A percentile compares a stretch with the other conserved stretches of the same genome.
Evolutionary conservation across 2,888 invertebrate species (phyloP).

Genomic region (Lasius fuliginosus): DNA sequence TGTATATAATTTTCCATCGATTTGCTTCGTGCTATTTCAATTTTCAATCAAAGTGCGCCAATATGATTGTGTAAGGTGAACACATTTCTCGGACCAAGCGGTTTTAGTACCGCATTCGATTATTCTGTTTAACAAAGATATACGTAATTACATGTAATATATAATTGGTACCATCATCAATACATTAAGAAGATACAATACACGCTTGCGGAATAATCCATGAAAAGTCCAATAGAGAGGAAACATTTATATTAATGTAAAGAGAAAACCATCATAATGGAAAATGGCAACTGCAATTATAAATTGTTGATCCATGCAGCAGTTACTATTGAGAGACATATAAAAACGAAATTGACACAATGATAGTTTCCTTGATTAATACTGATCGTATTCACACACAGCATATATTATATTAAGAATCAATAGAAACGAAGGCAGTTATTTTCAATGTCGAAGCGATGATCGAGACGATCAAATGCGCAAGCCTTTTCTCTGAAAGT

Average conservation of each 20-base stretch:
- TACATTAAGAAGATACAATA: slow-evolving; percentile 13
- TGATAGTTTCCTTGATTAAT: not conserved
- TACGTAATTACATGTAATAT: not conserved
- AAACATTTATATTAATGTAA: not conserved
- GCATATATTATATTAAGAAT: not conserved
- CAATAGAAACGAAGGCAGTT: slow-evolving; percentile 14
- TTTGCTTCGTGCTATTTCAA: not conserved
- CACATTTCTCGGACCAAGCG: slow-evolving; percentile 44
- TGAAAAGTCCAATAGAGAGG: not conserved
- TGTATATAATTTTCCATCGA: not conserved
- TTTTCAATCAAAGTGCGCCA: slow-evolving; percentile 20
- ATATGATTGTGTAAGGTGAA: slow-evolving; percentile 4
- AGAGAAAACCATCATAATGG: not conserved
- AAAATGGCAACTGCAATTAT: not conserved
- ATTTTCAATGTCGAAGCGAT: slow-evolving; percentile 11
- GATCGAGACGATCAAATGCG: slow-evolving; percentile 29
- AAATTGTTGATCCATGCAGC: not conserved
- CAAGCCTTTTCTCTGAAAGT: slow-evolving; percentile 49
- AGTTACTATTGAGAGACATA: not conserved
- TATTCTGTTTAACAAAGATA: slow-evolving; percentile 9
- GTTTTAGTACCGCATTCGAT: slow-evolving; percentile 23
- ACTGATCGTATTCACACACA: not conserved
- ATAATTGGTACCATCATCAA: slow-evolving; percentile 7
- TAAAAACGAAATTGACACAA: not conserved
- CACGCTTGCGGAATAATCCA: not conserved